Base-by-base conservation (phyloP, 2,888 invertebrate genomes). In the Lithophane semibrunnea region DNA sequence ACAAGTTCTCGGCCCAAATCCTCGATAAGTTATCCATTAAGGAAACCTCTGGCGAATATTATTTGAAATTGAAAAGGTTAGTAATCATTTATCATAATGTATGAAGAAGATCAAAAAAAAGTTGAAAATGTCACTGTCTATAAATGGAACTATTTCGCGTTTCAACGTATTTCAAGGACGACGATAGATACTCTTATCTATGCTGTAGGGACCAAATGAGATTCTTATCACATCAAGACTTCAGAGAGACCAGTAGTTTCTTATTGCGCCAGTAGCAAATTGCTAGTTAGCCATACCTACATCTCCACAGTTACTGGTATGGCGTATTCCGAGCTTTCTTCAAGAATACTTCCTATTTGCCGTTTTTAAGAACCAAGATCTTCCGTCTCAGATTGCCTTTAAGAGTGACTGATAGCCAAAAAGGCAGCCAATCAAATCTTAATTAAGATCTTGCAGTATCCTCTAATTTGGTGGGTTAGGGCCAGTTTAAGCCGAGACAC, bases 11-110 rank as follows among this genome's bases (percentile, higher is more conserved):
- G 92, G 97, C 97, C 88, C 98, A 99, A 97, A 99, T 99, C 92
- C 98, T 99, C 90, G 99, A 99, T 97, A 99, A 99, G 94, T 97
- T 99, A 90, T 98, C 99, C 64, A 97, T 99, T 78, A 98, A 98
- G 93, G 99, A 99, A 97, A 99, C 98, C 73, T 98, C 98, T 94
- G 99, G 99, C 94, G 97, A 98, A 93, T 97, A 98, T 93, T 97
- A 97, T 94, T 97, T 98, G 90, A 97, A 97, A 92, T 94, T 98
- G 89, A 97, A 97, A 88, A 97, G 97, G 95, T 97, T 82, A 88
- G 93, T 92, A 58, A 13, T n/a, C 1, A 24, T 24, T 66, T 64
- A 9, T 44, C 24, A 42, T 24, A 12, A 0, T 37, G 3, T 18
- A 12, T 42, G 37, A 24, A 13, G 16, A 42, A n/a, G 42, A 37